These are phyloP conservation scores for Sinosuthora webbiana DNA, from an alignment of 2,113 vertebrate species.

Conservation along the genomic window DNA sequence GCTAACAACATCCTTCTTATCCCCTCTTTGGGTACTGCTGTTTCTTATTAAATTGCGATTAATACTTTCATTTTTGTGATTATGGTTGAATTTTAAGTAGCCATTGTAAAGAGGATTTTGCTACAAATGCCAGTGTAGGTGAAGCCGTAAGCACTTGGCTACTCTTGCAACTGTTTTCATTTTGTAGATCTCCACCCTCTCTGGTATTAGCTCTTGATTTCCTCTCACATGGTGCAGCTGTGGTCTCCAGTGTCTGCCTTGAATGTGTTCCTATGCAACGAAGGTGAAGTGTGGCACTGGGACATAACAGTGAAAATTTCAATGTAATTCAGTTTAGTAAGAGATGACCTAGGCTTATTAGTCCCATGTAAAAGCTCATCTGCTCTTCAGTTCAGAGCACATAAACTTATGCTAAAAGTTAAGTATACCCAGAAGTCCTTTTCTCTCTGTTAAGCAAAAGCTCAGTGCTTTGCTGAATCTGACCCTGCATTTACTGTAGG, in stretches of 20 bases:
- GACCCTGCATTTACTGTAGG: background rate
- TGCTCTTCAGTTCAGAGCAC: background rate
- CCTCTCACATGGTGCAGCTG: background rate
- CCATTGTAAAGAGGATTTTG: background rate
- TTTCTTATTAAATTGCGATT: background rate
- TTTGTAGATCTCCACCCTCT: background rate
- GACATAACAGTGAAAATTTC: background rate
- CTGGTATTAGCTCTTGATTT: background rate
- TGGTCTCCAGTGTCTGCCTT: background rate
- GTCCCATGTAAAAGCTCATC: background rate
- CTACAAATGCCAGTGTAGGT: background rate
- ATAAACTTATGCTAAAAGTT: background rate
- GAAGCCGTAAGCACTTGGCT: background rate
- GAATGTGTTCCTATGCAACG: background rate
- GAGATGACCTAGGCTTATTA: background rate
- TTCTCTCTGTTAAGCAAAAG: background rate
- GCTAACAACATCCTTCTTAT: background rate
- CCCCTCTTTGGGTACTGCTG: background rate
- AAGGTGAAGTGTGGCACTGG: background rate
- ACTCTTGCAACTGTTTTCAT: background rate
- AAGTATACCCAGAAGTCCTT: background rate
- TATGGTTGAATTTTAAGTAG: background rate
- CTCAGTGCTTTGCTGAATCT: slow-evolving; percentile 6
- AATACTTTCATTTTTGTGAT: background rate
- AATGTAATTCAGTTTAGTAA: background rate